Evolutionary conservation across 2,797 vertebrate species (phyloP).

Genomic region (Chiroxiphia lanceolata): DNA sequence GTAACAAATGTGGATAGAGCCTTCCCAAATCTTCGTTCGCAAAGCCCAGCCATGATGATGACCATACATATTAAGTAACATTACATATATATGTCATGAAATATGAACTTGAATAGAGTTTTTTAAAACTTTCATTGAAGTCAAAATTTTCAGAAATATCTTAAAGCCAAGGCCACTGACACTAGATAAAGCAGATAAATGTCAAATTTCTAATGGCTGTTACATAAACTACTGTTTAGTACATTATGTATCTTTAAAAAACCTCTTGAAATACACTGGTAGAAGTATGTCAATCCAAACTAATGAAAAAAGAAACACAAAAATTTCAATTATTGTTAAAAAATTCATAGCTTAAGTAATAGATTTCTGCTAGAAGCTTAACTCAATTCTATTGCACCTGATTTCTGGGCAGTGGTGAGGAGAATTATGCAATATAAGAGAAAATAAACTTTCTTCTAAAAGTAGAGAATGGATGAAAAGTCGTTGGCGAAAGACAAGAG

Average conservation of each 20-base stretch:
- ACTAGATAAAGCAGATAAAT: not conserved
- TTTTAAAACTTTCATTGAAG: not conserved
- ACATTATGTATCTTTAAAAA: not conserved
- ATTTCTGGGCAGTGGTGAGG: not conserved
- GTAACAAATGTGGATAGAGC: too few relatives aligned
- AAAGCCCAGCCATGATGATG: too few relatives aligned
- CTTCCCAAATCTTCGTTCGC: too few relatives aligned
- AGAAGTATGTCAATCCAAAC: not conserved
- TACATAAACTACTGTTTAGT: not conserved
- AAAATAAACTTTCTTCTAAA: not conserved
- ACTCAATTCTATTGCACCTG: not conserved
- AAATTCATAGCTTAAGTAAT: not conserved
- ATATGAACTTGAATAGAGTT: not conserved
- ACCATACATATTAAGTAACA: not conserved
- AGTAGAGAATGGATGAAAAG: not conserved
- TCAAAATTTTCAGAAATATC: not conserved
- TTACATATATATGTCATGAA: not conserved
- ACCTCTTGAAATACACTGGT: not conserved
- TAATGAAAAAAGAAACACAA: not conserved
- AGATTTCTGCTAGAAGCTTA: not conserved
- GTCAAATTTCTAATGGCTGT: not conserved
- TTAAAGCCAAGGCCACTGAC: not conserved
- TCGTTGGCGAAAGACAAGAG: not conserved
- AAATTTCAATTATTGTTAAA: not conserved
- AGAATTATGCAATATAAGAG: not conserved